A percentile compares a stretch with the other conserved stretches of the same genome.
Evolutionary conservation across 2,113 vertebrate species (phyloP).

Genomic region (Miniopterus natalensis): DNA sequence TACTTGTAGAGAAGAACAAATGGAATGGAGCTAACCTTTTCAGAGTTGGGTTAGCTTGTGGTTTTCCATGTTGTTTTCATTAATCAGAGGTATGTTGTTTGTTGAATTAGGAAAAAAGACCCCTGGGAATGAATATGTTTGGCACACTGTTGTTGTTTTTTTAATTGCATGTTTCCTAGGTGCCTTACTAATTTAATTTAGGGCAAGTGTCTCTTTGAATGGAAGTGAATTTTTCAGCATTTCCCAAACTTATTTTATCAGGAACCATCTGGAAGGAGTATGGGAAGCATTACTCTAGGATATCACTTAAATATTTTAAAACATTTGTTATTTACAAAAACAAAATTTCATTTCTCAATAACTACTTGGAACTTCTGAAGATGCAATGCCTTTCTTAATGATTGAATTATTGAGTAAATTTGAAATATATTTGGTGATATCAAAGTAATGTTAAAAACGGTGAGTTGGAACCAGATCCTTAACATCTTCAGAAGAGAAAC

Average conservation of each 20-base stretch:
- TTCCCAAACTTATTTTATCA: background rate
- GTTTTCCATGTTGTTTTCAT: background rate
- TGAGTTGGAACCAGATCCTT: background rate
- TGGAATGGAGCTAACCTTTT: background rate
- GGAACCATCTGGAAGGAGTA: background rate
- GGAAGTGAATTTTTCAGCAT: background rate
- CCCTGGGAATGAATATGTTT: background rate
- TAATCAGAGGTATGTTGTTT: background rate
- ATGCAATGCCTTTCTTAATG: background rate
- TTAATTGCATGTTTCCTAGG: background rate
- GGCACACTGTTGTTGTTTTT: background rate
- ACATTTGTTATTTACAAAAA: background rate
- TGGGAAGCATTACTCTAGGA: background rate
- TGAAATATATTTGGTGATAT: background rate
- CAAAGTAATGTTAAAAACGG: background rate
- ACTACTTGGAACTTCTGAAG: background rate
- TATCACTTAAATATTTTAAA: slow-evolving; percentile 36
- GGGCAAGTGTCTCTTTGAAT: background rate
- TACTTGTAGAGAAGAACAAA: background rate
- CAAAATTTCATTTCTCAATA: background rate
- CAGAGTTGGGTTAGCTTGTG: background rate
- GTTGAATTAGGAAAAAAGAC: background rate
- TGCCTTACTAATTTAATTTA: background rate
- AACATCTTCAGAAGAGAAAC: background rate
- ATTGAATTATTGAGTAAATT: background rate